phyloP scores from a whole-genome alignment of 2,888 invertebrate species.

The Lasioglossum villosulum region DNA sequence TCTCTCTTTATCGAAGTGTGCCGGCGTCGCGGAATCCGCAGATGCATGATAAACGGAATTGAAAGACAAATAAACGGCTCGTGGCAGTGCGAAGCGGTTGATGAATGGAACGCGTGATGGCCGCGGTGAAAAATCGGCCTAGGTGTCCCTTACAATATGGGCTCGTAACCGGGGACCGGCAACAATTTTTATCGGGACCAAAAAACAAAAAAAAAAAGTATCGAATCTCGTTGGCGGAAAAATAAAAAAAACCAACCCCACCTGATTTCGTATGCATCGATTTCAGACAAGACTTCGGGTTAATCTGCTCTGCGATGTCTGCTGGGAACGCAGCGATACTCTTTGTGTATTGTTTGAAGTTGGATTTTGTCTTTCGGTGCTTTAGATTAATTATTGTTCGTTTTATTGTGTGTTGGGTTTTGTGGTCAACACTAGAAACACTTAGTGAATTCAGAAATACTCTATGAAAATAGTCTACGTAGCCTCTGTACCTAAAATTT shows the following conservation, averaged over 20 bases:
- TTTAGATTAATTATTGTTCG: not conserved
- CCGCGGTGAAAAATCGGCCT: not conserved
- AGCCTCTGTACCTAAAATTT: too few relatives aligned
- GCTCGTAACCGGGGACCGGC: constrained; percentile 5
- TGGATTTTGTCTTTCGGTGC: not conserved
- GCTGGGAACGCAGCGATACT: not conserved
- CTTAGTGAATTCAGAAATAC: not conserved
- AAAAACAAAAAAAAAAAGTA: not conserved
- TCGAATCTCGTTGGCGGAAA: not conserved
- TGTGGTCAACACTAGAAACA: not conserved
- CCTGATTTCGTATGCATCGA: constrained; percentile 1
- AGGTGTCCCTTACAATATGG: constrained; percentile 7
- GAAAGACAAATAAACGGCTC: constrained; percentile 42
- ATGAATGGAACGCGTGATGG: constrained; percentile 28
- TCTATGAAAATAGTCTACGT: too few relatives aligned
- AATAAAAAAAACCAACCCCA: not conserved
- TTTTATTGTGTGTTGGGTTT: too few relatives aligned
- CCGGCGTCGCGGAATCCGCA: constrained; percentile 37
- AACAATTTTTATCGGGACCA: constrained; percentile 4
- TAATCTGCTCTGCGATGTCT: not conserved
- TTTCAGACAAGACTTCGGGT: not conserved
- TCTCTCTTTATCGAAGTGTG: constrained; percentile 1
- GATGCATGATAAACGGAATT: constrained; percentile 50
- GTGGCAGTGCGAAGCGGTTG: constrained; percentile 20
- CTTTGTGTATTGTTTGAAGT: not conserved